phyloP scores from a whole-genome alignment of 1,140 invertebrate genomes.

The Plectus sambesii region DNA sequence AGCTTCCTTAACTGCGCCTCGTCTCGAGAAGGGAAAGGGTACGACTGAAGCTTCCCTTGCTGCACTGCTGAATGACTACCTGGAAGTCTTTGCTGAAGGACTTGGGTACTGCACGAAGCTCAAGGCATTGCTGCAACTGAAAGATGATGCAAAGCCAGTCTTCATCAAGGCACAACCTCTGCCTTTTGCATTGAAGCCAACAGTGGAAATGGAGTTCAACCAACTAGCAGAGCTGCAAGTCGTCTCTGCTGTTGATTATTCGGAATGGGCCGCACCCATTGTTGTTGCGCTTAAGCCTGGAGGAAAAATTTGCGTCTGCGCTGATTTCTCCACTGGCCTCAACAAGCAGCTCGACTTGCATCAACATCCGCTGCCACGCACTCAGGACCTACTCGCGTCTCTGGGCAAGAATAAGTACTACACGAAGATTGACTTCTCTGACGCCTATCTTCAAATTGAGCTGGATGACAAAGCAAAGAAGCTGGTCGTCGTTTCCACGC shows the following conservation, averaged over 20 bases:
- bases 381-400: too few species aligned
- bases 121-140: neutral
- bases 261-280: slow-evolving; percentile 47
- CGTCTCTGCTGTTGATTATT: slow-evolving; percentile 29
- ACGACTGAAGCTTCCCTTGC: too few species aligned
- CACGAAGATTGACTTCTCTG: too few species aligned
- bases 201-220: slow-evolving; percentile 33
- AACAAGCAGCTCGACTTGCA: slow-evolving; percentile 1
- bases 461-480: too few species aligned
- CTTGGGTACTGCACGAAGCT: too few species aligned
- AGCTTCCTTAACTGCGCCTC: too few species aligned
- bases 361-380: slow-evolving; percentile 8
- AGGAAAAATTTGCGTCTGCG: slow-evolving; percentile 40
- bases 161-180: slow-evolving; percentile 24
- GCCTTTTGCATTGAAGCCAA: slow-evolving; percentile 24
- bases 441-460: too few species aligned
- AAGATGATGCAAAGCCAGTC: neutral
- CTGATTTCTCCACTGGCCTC: too few species aligned
- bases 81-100: too few species aligned
- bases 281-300: slow-evolving; percentile 41
- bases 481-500: slow-evolving; percentile 9
- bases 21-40: too few species aligned
- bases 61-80: too few species aligned
- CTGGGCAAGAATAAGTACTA: too few species aligned
- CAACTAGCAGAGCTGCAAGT: slow-evolving; percentile 18